Evolutionary conservation across 2,113 vertebrate species (phyloP).

Genomic region (Pelodiscus sinensis): DNA sequence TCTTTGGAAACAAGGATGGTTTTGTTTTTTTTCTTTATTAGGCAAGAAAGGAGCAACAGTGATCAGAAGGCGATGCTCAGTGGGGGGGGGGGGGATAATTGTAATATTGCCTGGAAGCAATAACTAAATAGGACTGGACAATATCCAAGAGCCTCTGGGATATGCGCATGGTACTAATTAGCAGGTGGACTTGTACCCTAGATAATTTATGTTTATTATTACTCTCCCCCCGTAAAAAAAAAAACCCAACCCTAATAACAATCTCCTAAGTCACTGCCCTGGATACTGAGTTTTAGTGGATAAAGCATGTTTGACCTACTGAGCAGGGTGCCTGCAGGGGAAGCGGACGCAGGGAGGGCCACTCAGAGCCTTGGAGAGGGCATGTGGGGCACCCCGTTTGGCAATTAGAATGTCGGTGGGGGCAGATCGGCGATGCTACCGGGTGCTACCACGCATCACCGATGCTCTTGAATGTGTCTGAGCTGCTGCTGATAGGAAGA

Average conservation of each 20-base stretch:
- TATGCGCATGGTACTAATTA: conserved; percentile 57
- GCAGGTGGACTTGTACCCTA: conserved; percentile 66
- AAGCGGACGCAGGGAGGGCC: too few relatives aligned
- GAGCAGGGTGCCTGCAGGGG: too few relatives aligned
- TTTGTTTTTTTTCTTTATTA: not conserved
- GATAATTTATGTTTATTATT: conserved; percentile 37
- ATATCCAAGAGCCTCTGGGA: conserved; percentile 41
- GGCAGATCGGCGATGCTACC: too few relatives aligned
- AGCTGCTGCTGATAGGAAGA: not conserved
- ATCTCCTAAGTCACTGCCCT: conserved; percentile 40
- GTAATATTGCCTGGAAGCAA: conserved; percentile 53
- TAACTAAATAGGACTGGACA: conserved; percentile 57
- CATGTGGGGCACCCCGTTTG: too few relatives aligned
- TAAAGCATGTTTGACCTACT: conserved; percentile 28
- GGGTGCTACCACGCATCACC: too few relatives aligned
- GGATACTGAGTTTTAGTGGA: conserved; percentile 34
- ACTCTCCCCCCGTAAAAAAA: not conserved
- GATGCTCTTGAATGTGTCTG: not conserved
- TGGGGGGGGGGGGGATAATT: conserved; percentile 32
- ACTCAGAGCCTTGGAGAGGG: too few relatives aligned
- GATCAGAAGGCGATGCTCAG: conserved; percentile 52
- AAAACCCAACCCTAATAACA: conserved; percentile 7
- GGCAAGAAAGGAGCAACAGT: conserved; percentile 33
- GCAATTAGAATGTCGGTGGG: too few relatives aligned
- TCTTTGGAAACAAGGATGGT: not conserved